Percentiles rank a stretch among this genome's conserved stretches.
Evolutionary conservation across 2,113 vertebrate species (phyloP).

Genomic region (Poeciliopsis turrubarensis): DNA sequence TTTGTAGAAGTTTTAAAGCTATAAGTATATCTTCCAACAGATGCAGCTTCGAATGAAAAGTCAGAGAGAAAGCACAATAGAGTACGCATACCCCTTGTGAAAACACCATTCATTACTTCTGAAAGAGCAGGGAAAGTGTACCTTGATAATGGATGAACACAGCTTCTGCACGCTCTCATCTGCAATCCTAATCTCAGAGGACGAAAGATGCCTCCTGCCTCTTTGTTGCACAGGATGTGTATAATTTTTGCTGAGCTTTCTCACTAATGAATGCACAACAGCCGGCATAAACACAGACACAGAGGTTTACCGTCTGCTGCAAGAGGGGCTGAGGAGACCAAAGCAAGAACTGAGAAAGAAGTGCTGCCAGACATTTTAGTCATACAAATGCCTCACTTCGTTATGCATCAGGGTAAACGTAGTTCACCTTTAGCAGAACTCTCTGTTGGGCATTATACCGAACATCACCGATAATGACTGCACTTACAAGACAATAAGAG

Average conservation of each 20-base stretch:
- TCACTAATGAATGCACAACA: constrained; percentile 27
- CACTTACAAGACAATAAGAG: constrained; percentile 65
- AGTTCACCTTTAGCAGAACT: constrained; percentile 54
- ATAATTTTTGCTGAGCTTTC: constrained; percentile 7
- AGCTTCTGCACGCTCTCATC: constrained; percentile 11
- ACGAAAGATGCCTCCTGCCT: constrained; percentile 4
- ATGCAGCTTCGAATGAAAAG: constrained; percentile 5
- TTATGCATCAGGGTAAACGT: constrained; percentile 42
- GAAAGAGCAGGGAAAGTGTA: constrained; percentile 23
- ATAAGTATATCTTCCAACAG: constrained; percentile 8
- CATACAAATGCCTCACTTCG: constrained; percentile 45
- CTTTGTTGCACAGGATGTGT: constrained; percentile 2
- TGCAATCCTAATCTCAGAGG: constrained; percentile 10
- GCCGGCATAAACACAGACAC: constrained; percentile 6
- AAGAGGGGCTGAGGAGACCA: constrained; percentile 15
- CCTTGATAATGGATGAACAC: constrained; percentile 35
- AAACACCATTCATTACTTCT: constrained; percentile 23
- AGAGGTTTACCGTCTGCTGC: constrained; percentile 11
- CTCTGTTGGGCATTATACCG: constrained; percentile 48
- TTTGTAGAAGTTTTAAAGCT: not conserved
- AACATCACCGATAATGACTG: constrained; percentile 62
- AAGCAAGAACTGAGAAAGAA: constrained; percentile 15
- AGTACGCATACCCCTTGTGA: constrained; percentile 4
- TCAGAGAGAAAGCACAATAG: not conserved
- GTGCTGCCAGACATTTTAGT: constrained; percentile 29